Conservation (phyloP, 2,888 invertebrate genomes). For the Timema cristinae region DNA sequence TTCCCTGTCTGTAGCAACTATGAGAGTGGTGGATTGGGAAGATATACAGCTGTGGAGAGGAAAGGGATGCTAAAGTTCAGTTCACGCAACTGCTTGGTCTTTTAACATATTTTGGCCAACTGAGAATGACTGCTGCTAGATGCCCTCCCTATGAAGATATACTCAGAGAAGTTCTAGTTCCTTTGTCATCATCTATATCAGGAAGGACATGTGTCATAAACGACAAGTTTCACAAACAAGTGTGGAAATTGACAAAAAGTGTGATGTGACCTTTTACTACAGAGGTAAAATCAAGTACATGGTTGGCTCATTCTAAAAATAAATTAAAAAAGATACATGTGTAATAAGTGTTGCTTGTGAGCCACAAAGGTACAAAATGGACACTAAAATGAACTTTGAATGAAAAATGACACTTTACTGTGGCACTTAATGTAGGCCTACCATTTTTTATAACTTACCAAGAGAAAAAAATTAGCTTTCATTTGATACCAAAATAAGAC, state of each 20-base stretch:
- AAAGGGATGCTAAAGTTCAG: constrained; percentile 15
- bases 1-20: too few species aligned
- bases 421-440: too few species aligned
- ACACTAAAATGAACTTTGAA: too few species aligned
- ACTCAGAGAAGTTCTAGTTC: constrained; percentile 3
- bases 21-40: constrained; percentile 6
- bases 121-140: constrained; percentile 7
- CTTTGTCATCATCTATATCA: constrained; percentile 5
- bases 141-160: constrained; percentile 9
- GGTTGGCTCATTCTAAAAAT: too few species aligned
- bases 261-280: not conserved
- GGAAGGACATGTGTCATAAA: not conserved
- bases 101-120: not conserved
- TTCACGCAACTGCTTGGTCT: not conserved
- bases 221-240: not conserved
- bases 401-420: too few species aligned
- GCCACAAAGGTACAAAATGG: too few species aligned
- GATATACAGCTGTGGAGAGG: not conserved
- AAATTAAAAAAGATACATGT: too few species aligned
- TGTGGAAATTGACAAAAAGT: not conserved
- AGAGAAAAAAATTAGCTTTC: too few species aligned
- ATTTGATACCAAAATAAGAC: too few species aligned
- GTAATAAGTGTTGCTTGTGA: too few species aligned
- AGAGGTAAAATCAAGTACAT: too few species aligned
- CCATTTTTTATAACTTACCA: too few species aligned